Percentiles rank a stretch among this genome's conserved stretches.
Evolutionary conservation across 1,140 invertebrate species (phyloP).

Genomic region (Sminthurinus signatus): DNA sequence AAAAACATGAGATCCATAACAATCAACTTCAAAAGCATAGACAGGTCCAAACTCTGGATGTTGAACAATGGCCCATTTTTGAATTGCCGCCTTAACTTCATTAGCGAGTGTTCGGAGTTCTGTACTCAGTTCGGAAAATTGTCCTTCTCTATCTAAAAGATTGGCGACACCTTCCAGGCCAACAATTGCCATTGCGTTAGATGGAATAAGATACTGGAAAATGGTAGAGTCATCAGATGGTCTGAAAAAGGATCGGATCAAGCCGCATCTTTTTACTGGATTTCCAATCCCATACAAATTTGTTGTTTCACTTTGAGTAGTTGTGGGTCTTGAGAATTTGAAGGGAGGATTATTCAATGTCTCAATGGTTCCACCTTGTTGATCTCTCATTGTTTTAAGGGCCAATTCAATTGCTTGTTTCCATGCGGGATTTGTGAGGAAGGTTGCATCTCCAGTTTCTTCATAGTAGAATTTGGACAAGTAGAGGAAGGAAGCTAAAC

Average conservation of each 20-base stretch:
- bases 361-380: constrained; percentile 34
- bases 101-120: constrained; percentile 18
- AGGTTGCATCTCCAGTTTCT: constrained; percentile 24
- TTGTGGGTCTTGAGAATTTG: constrained; percentile 26
- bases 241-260: constrained; percentile 35
- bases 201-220: constrained; percentile 34
- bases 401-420: constrained; percentile 4
- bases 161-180: constrained; percentile 33
- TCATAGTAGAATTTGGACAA: constrained; percentile 32
- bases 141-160: constrained; percentile 13
- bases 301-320: constrained; percentile 35
- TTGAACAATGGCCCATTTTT: constrained; percentile 23
- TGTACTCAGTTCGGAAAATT: not conserved
- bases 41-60: constrained; percentile 35
- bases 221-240: constrained; percentile 37
- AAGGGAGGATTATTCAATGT: constrained; percentile 18
- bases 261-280: constrained; percentile 32
- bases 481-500: constrained; percentile 36
- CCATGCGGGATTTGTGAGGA: constrained; percentile 28
- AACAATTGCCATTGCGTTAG: constrained; percentile 34
- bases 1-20: constrained; percentile 34
- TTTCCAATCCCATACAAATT: constrained; percentile 36
- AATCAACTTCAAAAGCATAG: constrained; percentile 38
- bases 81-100: constrained; percentile 26
- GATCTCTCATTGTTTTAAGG: constrained; percentile 18